Evolutionary conservation across 2,797 vertebrate species (phyloP).

Genomic region (Pangasius larnaudii): DNA sequence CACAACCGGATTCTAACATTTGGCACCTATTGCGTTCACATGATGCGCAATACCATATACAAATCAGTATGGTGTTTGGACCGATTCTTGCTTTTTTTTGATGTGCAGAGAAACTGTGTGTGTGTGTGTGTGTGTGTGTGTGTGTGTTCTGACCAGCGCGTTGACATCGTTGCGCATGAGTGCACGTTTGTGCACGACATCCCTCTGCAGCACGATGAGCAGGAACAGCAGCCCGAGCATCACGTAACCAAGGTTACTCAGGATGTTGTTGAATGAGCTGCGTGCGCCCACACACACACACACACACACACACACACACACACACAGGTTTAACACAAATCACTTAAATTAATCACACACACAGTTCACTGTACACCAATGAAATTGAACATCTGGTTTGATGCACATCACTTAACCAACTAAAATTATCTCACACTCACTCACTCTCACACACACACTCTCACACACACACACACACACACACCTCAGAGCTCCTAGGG

Average conservation of each 20-base stretch:
- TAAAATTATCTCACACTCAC: not conserved
- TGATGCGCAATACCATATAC: not conserved
- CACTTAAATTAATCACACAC: not conserved
- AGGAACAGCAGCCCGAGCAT: conserved; percentile 95
- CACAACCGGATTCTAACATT: not conserved
- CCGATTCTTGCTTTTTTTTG: not conserved
- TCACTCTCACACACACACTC: not conserved
- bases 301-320: not conserved
- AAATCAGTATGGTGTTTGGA: not conserved
- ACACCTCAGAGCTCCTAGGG: conserved; percentile 91
- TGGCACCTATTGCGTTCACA: not conserved
- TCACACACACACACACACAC: conserved; percentile 16
- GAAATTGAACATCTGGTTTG: not conserved
- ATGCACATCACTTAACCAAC: not conserved
- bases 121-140: not conserved
- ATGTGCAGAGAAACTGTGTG: too few species aligned
- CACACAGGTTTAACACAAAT: not conserved
- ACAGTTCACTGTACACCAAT: not conserved
- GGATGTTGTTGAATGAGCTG: conserved; percentile 98
- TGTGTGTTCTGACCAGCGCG: conserved; percentile 77
- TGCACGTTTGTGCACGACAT: conserved; percentile 88
- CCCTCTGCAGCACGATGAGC: conserved; percentile 89
- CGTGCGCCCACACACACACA: not conserved
- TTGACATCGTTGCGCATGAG: conserved; percentile 79
- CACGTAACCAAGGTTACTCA: conserved; percentile 95